Percentiles rank a stretch among this genome's conserved stretches.
Evolutionary conservation across 2,888 invertebrate genomes (phyloP).

Genomic region (Nomada lathburiana): DNA sequence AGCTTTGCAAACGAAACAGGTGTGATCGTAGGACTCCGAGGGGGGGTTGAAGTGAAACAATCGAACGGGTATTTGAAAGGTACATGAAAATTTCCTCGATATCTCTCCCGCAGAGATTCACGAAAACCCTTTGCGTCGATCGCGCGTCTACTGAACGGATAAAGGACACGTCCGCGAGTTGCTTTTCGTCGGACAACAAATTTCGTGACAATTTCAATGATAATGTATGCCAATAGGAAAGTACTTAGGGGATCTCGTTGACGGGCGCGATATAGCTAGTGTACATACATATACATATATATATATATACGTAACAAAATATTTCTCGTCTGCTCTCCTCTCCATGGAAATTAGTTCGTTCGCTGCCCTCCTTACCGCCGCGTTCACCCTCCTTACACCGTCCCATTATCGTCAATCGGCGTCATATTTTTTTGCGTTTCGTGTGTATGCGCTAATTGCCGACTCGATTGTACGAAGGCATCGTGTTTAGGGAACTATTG

Average conservation of each 20-base stretch:
- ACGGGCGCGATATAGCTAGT: conserved; percentile 30
- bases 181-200: conserved; percentile 1
- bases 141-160: conserved; percentile 9
- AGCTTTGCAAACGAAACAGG: not conserved
- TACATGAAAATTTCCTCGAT: not conserved
- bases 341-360: conserved; percentile 26
- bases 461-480: conserved; percentile 77
- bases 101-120: not conserved
- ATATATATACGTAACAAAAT: conserved; percentile 50
- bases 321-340: conserved; percentile 34
- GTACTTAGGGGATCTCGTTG: conserved; percentile 17
- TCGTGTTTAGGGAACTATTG: conserved; percentile 69
- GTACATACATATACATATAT: conserved; percentile 20
- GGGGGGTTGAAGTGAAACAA: too few species aligned
- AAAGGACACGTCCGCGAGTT: not conserved
- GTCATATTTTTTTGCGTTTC: conserved; percentile 27
- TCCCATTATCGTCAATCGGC: conserved; percentile 38
- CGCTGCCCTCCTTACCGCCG: conserved; percentile 11
- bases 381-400: not conserved
- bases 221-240: conserved; percentile 21
- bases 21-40: too few species aligned
- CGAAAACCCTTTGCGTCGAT: not conserved
- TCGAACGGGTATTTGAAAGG: not conserved
- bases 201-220: conserved; percentile 12
- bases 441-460: conserved; percentile 67